Conservation (phyloP, 2,888 invertebrate species). For the Kryphioiulus occultus region DNA sequence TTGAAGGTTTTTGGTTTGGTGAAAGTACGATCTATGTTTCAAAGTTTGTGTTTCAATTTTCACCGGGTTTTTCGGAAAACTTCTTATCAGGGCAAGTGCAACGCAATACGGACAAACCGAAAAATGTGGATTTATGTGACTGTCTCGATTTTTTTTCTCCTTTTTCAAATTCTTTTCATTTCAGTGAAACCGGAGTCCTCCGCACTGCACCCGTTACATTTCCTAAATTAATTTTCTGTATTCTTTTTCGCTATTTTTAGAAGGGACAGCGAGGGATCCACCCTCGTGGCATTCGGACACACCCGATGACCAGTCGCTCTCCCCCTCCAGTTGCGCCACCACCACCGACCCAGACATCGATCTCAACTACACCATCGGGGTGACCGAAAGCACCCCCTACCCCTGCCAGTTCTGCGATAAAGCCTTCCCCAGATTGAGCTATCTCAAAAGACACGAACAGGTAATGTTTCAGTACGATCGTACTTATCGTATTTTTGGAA, state of each 20-base stretch:
- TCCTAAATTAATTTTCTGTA: not conserved
- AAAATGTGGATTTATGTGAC: not conserved
- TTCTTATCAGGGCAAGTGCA: not conserved
- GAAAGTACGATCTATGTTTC: no score
- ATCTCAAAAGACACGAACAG: slow-evolving; percentile 92
- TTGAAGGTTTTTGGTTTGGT: no score
- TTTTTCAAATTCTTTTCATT: not conserved
- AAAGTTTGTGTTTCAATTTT: no score
- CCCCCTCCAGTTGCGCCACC: slow-evolving; percentile 69
- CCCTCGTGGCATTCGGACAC: slow-evolving; percentile 72
- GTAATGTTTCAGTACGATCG: slow-evolving; percentile 64
- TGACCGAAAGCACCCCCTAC: slow-evolving; percentile 80
- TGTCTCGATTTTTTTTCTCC: not conserved
- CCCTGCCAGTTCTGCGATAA: slow-evolving; percentile 92
- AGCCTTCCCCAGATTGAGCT: slow-evolving; percentile 84
- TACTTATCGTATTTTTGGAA: no score
- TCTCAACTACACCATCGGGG: slow-evolving; percentile 72
- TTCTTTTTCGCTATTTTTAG: slow-evolving; percentile 9
- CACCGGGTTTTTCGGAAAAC: no score
- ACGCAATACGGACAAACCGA: not conserved
- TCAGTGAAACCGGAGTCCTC: not conserved
- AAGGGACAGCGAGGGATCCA: slow-evolving; percentile 69
- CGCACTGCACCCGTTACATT: not conserved
- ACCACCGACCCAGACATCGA: slow-evolving; percentile 71
- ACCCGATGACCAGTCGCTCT: slow-evolving; percentile 58